Evolutionary conservation across 2,888 invertebrate species (phyloP).

Genomic region (Kuschelorhynchus macadamiae): DNA sequence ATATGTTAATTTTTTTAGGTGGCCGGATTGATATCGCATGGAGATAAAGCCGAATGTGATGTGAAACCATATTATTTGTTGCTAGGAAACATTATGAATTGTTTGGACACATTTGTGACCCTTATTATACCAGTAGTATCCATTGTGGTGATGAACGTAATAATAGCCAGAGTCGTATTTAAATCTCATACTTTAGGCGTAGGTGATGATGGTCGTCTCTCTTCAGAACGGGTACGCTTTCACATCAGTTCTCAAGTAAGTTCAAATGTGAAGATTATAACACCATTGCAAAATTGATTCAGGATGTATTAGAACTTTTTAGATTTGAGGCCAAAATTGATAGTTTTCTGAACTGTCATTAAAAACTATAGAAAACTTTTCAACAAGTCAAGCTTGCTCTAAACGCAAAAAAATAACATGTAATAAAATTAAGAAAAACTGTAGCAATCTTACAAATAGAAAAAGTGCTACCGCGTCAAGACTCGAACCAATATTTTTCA

Average conservation of each 20-base stretch:
- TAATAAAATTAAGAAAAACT: no score
- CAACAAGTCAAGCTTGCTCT: no score
- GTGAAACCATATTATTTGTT: slow-evolving; percentile 53
- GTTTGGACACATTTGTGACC: slow-evolving; percentile 75
- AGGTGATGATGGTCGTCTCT: slow-evolving; percentile 52
- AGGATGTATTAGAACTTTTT: no score
- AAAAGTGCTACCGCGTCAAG: no score
- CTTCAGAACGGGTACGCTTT: slow-evolving; percentile 48
- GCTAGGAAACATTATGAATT: slow-evolving; percentile 72
- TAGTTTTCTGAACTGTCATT: no score
- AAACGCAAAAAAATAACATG: no score
- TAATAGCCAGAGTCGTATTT: slow-evolving; percentile 73
- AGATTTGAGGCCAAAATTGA: no score
- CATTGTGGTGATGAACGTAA: slow-evolving; percentile 76
- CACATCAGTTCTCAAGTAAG: slow-evolving; percentile 67
- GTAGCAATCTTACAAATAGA: no score
- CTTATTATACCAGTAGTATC: slow-evolving; percentile 74
- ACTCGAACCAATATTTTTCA: no score
- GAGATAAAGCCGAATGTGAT: slow-evolving; percentile 70
- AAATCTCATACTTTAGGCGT: slow-evolving; percentile 69
- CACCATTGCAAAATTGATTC: no score
- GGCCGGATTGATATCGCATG: slow-evolving; percentile 64
- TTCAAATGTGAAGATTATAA: no score
- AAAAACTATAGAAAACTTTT: no score
- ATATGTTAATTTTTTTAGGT: slow-evolving; percentile 64